These are phyloP conservation scores for Cyclargus thomasi DNA, from an alignment of 1,140 invertebrate genomes.

Conservation along the genomic window DNA sequence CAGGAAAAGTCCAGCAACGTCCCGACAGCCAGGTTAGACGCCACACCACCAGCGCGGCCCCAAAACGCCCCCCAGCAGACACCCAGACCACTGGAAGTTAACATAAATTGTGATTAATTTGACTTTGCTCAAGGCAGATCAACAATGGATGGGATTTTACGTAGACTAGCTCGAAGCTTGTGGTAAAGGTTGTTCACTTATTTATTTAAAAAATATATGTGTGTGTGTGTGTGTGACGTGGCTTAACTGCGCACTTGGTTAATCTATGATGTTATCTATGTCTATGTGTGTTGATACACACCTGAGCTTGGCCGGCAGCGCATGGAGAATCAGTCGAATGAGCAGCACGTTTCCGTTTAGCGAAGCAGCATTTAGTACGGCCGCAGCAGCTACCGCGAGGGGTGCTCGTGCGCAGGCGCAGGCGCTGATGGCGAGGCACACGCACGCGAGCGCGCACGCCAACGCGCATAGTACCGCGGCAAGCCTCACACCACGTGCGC, in stretches of 20 bases:
- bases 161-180: no score
- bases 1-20: slow-evolving; percentile 75
- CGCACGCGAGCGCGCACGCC: slow-evolving; percentile 45
- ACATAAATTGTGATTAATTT: background rate
- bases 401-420: slow-evolving; percentile 40
- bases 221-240: no score
- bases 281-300: no score
- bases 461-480: slow-evolving; percentile 46
- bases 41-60: slow-evolving; percentile 75
- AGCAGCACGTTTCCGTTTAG: slow-evolving; percentile 60
- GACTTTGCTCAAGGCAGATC: no score
- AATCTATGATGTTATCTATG: no score
- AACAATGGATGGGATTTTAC: no score
- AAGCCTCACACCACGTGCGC: slow-evolving; percentile 40
- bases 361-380: slow-evolving; percentile 54
- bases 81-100: slow-evolving; percentile 62
- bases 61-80: slow-evolving; percentile 76
- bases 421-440: slow-evolving; percentile 41
- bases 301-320: slow-evolving; percentile 60
- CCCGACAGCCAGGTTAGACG: slow-evolving; percentile 75
- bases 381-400: slow-evolving; percentile 50
- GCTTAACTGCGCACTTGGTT: no score
- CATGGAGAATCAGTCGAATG: slow-evolving; percentile 52
- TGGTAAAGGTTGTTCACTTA: no score
- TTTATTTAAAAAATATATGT: no score